Evolutionary conservation across 2,797 vertebrate species (phyloP), one percentile per base, ranked within the genome.

Genomic region (Delichon dasypus): DNA sequence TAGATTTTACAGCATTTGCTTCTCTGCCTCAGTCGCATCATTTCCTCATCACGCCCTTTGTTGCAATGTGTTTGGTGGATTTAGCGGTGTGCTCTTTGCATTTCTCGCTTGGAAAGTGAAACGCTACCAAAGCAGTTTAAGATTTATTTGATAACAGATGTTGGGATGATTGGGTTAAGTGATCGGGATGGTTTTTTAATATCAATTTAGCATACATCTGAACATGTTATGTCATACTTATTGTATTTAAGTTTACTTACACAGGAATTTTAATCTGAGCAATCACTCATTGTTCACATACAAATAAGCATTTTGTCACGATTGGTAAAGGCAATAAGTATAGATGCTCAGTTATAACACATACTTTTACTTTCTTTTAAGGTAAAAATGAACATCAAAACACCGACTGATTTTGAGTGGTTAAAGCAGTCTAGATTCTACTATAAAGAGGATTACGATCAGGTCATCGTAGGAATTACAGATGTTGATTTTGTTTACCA

Each of bases 401-500:
- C 98, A 50, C 83, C 81, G 32, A 96, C 94, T 40, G 98, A 98
- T 93, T 98, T 98, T 88, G 98, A 98, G 85, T 98, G 98, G 98
- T 89, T 98, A 54, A 98, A 98, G 74, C 98, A 98, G 88, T 97
- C 97, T 88, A 95, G 98, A 95, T 98, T 98, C 97, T 98, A 98
- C 95, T 98, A 97, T 88, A 98, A 98, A 62, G 97, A 98, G 84
- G 97, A 98, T 88, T 60, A 96, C 20, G 96, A 98, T 95, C 96
- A 97, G 4, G 96, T 98, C 23, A 50, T 97, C 16, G 97, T 98
- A n/a, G 97, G 95, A 36, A 98, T 98, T 94, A 98, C 98, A 44
- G 97, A 98, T 87, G 98, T 98, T 76, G 97, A 98, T 94, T 98
- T 98, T 96, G 5, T 98, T 93, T 98, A 98, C 89, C 98, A 98